phyloP scores from a whole-genome alignment of 2,888 invertebrate species.

The Drosophila atripex region DNA sequence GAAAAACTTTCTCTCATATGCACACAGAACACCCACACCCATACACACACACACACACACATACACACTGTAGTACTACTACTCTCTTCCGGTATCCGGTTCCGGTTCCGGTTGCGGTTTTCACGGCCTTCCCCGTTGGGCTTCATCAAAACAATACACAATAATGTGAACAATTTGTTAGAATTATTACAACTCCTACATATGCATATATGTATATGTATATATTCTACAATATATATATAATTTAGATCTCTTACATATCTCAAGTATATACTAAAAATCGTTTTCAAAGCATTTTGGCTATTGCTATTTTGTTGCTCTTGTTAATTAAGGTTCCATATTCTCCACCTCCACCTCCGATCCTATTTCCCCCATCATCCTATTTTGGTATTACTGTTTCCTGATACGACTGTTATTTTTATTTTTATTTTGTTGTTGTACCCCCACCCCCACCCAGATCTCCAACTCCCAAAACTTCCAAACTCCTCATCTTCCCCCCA shows the following conservation, averaged over 20 bases:
- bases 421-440: not conserved
- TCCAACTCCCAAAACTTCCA: not conserved
- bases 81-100: not conserved
- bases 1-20: not conserved
- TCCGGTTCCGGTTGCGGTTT: too few species aligned
- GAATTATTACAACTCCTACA: slow-evolving; percentile 23
- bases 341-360: slow-evolving; percentile 2
- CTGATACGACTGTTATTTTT: slow-evolving; percentile 13
- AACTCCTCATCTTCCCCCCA: too few species aligned
- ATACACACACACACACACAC: not conserved
- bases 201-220: slow-evolving; percentile 23
- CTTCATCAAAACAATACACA: not conserved
- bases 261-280: slow-evolving; percentile 28
- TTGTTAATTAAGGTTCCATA: slow-evolving; percentile 33
- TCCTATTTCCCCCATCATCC: not conserved
- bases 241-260: slow-evolving; percentile 10
- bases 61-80: not conserved
- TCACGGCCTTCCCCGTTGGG: too few species aligned
- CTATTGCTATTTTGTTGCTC: slow-evolving; percentile 48
- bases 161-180: slow-evolving; percentile 26
- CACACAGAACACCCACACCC: not conserved
- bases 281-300: slow-evolving; percentile 47
- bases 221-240: slow-evolving; percentile 26
- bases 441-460: too few species aligned
- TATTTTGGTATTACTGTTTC: slow-evolving; percentile 27